Evolutionary conservation across 2,888 invertebrate genomes (phyloP).

Genomic region (Aporophyla lueneburgensis): DNA sequence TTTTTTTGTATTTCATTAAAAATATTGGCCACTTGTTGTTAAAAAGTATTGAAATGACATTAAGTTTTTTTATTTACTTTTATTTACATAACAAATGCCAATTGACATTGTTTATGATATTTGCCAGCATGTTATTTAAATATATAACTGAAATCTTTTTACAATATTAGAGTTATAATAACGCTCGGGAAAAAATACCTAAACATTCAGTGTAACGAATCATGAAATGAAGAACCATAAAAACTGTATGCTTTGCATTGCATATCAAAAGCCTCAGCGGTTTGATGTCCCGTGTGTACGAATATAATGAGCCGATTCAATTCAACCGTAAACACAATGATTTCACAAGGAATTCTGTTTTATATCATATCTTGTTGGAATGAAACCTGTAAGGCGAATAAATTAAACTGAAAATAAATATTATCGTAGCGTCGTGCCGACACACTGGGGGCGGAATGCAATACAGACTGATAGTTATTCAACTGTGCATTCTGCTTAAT

Average conservation of each 20-base stretch:
- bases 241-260: not conserved
- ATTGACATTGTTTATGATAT: not conserved
- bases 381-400: slow-evolving; percentile 20
- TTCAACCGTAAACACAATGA: slow-evolving; percentile 6
- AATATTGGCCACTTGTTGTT: too few species aligned
- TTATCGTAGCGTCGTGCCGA: not conserved
- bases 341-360: slow-evolving; percentile 1
- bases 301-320: slow-evolving; percentile 7
- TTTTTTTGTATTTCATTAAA: not conserved
- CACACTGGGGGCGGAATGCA: not conserved
- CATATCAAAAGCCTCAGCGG: too few species aligned
- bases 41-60: not conserved
- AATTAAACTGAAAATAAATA: slow-evolving; percentile 32
- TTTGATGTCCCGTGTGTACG: not conserved
- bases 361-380: slow-evolving; percentile 18
- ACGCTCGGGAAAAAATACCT: too few species aligned
- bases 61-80: not conserved
- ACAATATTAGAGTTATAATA: not conserved
- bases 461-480: not conserved
- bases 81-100: not conserved
- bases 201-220: too few species aligned
- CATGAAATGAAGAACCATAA: not conserved
- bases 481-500: too few species aligned
- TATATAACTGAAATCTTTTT: not conserved
- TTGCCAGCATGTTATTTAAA: not conserved